Conservation (phyloP, 2,888 invertebrate species). For the Neocrepidodera transversa region DNA sequence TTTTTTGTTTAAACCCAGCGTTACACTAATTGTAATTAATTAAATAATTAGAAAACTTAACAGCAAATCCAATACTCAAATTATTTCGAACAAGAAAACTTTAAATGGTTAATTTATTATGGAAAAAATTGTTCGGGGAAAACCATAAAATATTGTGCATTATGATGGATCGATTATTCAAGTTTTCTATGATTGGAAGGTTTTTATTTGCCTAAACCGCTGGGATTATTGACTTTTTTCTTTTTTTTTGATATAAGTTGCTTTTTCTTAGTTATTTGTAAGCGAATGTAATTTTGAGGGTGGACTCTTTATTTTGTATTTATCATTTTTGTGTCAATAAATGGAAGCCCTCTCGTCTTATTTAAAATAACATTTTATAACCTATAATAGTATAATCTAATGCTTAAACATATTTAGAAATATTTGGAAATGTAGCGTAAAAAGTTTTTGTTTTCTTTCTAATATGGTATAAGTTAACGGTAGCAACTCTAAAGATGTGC, state of each 20-base stretch:
- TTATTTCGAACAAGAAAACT: no score
- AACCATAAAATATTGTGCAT: no score
- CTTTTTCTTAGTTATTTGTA: slow-evolving; percentile 39
- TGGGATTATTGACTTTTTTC: slow-evolving; percentile 6
- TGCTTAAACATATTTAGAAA: slow-evolving; percentile 53
- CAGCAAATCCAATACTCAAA: no score
- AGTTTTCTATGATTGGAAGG: no score
- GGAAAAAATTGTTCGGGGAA: no score
- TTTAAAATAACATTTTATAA: slow-evolving; percentile 42
- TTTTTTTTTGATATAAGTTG: slow-evolving; percentile 37
- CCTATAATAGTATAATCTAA: slow-evolving; percentile 49
- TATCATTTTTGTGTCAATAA: slow-evolving; percentile 37
- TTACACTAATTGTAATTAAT: no score
- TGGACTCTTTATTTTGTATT: slow-evolving; percentile 35
- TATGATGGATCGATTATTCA: no score
- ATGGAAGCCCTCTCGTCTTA: slow-evolving; percentile 37
- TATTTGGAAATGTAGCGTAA: slow-evolving; percentile 49
- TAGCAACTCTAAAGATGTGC: slow-evolving; percentile 4
- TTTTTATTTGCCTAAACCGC: neutral
- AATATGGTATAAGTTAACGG: slow-evolving; percentile 27
- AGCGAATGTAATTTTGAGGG: slow-evolving; percentile 45
- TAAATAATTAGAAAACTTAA: no score
- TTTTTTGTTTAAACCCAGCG: slow-evolving; percentile 28
- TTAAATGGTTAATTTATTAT: no score
- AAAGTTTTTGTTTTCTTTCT: slow-evolving; percentile 41